Percentiles rank a stretch among this genome's conserved stretches.
Evolutionary conservation across 2,113 vertebrate species (phyloP).

Genomic region (Circaetus cinerascens): DNA sequence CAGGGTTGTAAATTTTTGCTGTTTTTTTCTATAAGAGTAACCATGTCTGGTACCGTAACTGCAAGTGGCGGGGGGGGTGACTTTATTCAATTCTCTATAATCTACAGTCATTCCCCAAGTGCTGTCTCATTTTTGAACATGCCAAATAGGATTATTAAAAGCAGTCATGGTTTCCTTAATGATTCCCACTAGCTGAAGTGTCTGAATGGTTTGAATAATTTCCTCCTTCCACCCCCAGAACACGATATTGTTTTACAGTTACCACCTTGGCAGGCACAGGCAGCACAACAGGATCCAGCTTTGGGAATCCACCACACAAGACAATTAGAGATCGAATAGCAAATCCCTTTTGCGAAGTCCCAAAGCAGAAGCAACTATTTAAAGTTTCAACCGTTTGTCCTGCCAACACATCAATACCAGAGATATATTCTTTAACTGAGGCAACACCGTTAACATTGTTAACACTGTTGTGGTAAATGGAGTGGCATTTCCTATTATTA

Average conservation of each 20-base stretch:
- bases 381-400: background rate
- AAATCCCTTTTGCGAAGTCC: background rate
- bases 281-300: background rate
- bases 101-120: no score
- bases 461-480: background rate
- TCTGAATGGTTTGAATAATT: background rate
- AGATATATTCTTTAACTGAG: background rate
- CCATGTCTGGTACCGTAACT: no score
- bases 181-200: no score
- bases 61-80: no score
- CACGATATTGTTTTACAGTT: background rate
- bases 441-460: background rate
- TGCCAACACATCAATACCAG: background rate
- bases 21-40: no score
- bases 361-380: background rate
- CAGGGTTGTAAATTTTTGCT: no score
- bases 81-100: no score
- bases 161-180: no score
- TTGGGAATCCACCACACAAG: background rate
- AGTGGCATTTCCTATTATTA: background rate
- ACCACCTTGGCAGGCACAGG: background rate
- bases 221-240: background rate
- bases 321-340: background rate
- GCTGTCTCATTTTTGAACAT: no score
- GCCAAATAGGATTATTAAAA: no score